Evolutionary conservation across 2,113 vertebrate species (phyloP), one percentile per base, ranked within the genome.

Genomic region (Pelecanus crispus): DNA sequence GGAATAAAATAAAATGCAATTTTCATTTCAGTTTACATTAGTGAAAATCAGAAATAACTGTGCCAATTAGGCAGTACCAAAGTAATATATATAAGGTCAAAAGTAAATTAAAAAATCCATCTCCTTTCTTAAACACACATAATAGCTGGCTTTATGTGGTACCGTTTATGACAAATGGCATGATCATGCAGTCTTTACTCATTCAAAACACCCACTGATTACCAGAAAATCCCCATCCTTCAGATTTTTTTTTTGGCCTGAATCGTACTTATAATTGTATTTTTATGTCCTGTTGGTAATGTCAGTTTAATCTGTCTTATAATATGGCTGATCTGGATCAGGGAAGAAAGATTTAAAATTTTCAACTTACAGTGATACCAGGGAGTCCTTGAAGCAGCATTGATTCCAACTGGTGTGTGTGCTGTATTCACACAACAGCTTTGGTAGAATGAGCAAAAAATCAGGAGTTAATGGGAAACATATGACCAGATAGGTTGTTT

Each of bases 381-480:
- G 44, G 65, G 85, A 88, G 31, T 56, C 67, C 86, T 95, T 63
- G 78, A 11, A 95, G 38, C 31, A 91, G 58, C 45, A 21, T 32
- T 77, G 85, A 81, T 56, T 94, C 20, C 67, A 88, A 52, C 68
- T 88, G 53, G 28, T 91, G 81, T n/a, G 77, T 65, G 88, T 82
- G 83, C 90, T 32, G 16, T 70, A 47, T 95, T 96, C 91, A 94
- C 91, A 96, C 86, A 96, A 94, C 96, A 97, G 96, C 88, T 96
- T 96, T 90, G 87, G 97, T 96, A 94, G 95, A 97, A 97, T 79
- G 95, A 98, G 89, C 89, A 98, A 97, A 98, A 98, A 88, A 75
- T 95, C 97, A 88, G 95, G 88, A 97, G 79, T 85, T 98, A 98
- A 98, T 97, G 91, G 94, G 95, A 98, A 97, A 97, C 98, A 98